Evolutionary conservation across 2,797 vertebrate species (phyloP), one percentile per base, ranked within the genome.

Genomic region (Cichlasoma orientale): DNA sequence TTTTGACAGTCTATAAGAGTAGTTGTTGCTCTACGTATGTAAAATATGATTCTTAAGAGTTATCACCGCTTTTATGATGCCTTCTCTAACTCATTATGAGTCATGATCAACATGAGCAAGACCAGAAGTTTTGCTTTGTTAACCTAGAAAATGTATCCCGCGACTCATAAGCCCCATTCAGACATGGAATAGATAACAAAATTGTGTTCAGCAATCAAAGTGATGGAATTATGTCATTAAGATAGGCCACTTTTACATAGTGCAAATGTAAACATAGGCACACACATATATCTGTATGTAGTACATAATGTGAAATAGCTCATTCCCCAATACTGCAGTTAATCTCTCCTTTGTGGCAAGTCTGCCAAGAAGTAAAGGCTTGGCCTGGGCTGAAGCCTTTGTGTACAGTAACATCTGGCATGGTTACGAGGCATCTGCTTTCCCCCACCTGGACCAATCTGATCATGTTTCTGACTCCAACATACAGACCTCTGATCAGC

Each of bases 161-260:
- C 87, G 88, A 88, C 63, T 82, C 84, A 84, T 61, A 57, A 66
- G 16, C 23, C 61, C 23, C 19, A 19, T 66, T 47, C 10, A 47
- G 61, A 66, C 61, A 66, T 47, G 61, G 41, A 3, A 66, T 7
- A 50, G 5, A 1, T 1, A 50, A 66, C n/a, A 47, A 66, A 27
- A 63, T 44, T 44, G 36, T 25, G 38, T 63, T 63, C 18, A 14
- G 14, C 5, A 25, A 25, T 16, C 47, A 47, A 66, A 11, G 38
- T 47, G 21, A 47, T 27, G 18, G 18, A 23, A 19, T 47, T 27
- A 25, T 66, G 11, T 66, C 16, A 27, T 41, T 47, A 23, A 47
- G 38, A 66, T 7, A 27, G 61, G 61, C 3, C 44, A 47, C 3
- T 19, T 47, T 66, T 27, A 41, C 23, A 27, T 31, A 31, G 29